Base-by-base conservation (phyloP, 1,140 invertebrate genomes). In the Plutomurus gul region DNA sequence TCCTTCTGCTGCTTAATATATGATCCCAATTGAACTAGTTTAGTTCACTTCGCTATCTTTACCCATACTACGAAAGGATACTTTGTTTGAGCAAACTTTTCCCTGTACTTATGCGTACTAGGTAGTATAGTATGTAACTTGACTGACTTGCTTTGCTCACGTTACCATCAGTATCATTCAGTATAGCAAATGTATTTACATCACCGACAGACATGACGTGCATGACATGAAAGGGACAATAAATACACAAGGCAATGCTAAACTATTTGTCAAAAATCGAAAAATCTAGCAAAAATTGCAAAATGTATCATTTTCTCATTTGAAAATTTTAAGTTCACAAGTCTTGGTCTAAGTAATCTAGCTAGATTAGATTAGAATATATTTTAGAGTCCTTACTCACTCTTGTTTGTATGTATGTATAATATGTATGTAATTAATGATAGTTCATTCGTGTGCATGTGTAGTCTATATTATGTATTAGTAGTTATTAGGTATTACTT, bases 341-440 rank as follows among this genome's bases (percentile, higher is more conserved):
- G 56, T 65, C 56, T 65, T 65, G 56, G 56, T 65, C 56, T 65
- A 65, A 65, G 56, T 65, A 65, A 27, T 65, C 56, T 65, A 51
- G 11, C n/a, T 65, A 65, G 56, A 65, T 65, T 65, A 65, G 56
- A 65, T 65, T 65, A 65, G 56, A 65, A 65, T 65, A 65, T 65
- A 65, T 33, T 65, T n/a, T 30, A 65, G 56, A 25, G 27, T 65
- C 56, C 56, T 65, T 65, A 65, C 18, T 30, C 56, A 30, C 27
- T 43, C n/a, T 43, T 65, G 30, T 30, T 33, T 25, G 30, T n/a
- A 65, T 65, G n/a, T n/a, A n/a, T n/a, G n/a, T n/a, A n/a, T n/a
- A n/a, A n/a, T n/a, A n/a, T n/a, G n/a, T n/a, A n/a, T n/a, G n/a
- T n/a, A n/a, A n/a, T 65, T 65, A 30, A 65, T 65, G 56, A 65